Evolutionary conservation across 2,797 vertebrate species (phyloP).

Genomic region (Enteromius fasciolatus): DNA sequence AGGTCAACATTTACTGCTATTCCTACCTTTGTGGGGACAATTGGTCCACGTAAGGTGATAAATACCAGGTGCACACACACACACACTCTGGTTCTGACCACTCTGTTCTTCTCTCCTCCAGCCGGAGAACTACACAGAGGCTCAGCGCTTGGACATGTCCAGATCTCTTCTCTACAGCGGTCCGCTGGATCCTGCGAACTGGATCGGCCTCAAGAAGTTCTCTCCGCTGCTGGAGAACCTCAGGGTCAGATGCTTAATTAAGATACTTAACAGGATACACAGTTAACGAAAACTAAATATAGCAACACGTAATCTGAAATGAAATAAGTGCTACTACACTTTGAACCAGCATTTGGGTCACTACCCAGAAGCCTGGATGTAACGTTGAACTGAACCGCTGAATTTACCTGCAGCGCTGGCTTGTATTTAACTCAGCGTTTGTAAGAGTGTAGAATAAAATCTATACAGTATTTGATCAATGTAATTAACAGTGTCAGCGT

Average conservation of each 20-base stretch:
- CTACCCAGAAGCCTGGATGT: no score
- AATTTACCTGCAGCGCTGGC: no score
- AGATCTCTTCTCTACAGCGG: slow-evolving; percentile 68
- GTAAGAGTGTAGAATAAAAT: no score
- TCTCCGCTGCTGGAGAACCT: slow-evolving; percentile 85
- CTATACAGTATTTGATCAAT: no score
- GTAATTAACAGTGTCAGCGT: neutral
- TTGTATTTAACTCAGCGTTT: no score
- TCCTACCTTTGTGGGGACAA: no score
- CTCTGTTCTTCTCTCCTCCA: slow-evolving; percentile 50
- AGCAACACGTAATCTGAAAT: neutral
- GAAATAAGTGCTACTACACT: neutral
- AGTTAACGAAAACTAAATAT: neutral
- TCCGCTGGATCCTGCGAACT: slow-evolving; percentile 87
- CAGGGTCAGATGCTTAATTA: slow-evolving; percentile 63
- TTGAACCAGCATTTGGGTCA: no score
- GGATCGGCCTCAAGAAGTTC: slow-evolving; percentile 90
- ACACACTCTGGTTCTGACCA: neutral
- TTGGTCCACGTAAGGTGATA: no score
- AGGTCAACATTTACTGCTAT: rapidly evolving
- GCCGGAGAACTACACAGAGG: slow-evolving; percentile 68
- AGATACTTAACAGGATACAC: neutral
- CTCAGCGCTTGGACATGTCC: slow-evolving; percentile 60
- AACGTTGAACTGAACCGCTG: no score
- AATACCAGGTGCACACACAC: no score